A percentile compares a stretch with the other conserved stretches of the same genome.
Evolutionary conservation across 2,113 vertebrate genomes (phyloP).

Genomic region (Xenopus laevis): DNA sequence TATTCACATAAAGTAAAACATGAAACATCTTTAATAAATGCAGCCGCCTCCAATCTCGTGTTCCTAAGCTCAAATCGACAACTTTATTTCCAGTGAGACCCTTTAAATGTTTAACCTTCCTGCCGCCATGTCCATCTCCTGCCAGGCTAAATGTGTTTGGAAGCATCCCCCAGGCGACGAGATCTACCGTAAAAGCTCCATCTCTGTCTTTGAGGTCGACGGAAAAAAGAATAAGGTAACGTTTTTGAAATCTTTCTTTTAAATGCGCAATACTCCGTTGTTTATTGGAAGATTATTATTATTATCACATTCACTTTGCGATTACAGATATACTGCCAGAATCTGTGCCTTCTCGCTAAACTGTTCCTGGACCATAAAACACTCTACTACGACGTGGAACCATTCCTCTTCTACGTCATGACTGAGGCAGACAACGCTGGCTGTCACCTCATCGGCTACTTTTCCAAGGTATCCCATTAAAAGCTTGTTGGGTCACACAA

Average conservation of each 20-base stretch:
- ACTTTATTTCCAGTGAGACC: too few species aligned
- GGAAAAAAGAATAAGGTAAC: slow-evolving; percentile 97
- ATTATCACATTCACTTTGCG: background rate
- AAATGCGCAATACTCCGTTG: background rate
- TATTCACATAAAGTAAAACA: too few species aligned
- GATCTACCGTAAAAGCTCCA: slow-evolving; percentile 91
- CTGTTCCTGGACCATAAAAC: slow-evolving; percentile 98
- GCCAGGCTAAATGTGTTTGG: slow-evolving; percentile 96
- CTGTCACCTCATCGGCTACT: slow-evolving; percentile 96
- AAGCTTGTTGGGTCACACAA: too few species aligned
- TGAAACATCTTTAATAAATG: too few species aligned
- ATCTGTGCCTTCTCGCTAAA: slow-evolving; percentile 94
- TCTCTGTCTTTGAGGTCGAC: slow-evolving; percentile 97
- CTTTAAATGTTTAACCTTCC: too few species aligned
- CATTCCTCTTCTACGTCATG: slow-evolving; percentile 98
- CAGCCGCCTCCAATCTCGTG: accelerated
- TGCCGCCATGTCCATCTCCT: background rate
- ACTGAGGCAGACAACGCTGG: slow-evolving; percentile 97
- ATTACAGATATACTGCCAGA: slow-evolving; percentile 95
- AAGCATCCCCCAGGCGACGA: slow-evolving; percentile 96
- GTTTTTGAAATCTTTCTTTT: background rate
- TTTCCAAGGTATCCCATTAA: slow-evolving; percentile 80
- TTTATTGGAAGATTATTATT: background rate
- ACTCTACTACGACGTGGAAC: slow-evolving; percentile 96
- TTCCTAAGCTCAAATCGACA: too few species aligned